phyloP scores from a whole-genome alignment of 2,113 vertebrate genomes.

The Ifrita kowaldi region DNA sequence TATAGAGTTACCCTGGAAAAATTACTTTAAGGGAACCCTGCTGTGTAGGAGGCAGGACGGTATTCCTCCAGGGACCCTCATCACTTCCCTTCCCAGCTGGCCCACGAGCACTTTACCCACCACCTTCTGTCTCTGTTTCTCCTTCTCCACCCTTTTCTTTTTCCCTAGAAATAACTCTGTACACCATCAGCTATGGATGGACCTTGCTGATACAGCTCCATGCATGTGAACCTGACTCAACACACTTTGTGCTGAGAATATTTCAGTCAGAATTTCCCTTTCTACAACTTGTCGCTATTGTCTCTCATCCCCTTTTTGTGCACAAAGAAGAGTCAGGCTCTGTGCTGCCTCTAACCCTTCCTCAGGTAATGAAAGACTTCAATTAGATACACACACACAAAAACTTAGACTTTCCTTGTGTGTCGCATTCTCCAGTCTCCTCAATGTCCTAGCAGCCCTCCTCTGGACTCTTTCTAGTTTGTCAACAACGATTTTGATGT shows the following conservation, averaged over 20 bases:
- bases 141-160: neutral
- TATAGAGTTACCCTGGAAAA: neutral
- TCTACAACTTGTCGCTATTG: neutral
- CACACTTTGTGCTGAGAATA: neutral
- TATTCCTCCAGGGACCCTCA: neutral
- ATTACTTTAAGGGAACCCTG: neutral
- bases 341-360: neutral
- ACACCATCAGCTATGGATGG: neutral
- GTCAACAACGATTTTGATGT: neutral
- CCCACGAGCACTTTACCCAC: neutral
- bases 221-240: neutral
- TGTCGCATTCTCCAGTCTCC: neutral
- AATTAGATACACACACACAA: neutral
- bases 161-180: neutral
- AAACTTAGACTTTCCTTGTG: neutral
- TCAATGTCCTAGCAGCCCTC: neutral
- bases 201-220: neutral
- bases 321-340: neutral
- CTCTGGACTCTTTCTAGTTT: neutral
- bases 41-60: neutral
- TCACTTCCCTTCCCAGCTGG: neutral
- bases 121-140: neutral
- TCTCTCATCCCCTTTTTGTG: neutral
- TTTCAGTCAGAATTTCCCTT: neutral
- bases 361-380: neutral